Conservation (phyloP, 1,140 invertebrate genomes). For the Drosophila sproati region DNA sequence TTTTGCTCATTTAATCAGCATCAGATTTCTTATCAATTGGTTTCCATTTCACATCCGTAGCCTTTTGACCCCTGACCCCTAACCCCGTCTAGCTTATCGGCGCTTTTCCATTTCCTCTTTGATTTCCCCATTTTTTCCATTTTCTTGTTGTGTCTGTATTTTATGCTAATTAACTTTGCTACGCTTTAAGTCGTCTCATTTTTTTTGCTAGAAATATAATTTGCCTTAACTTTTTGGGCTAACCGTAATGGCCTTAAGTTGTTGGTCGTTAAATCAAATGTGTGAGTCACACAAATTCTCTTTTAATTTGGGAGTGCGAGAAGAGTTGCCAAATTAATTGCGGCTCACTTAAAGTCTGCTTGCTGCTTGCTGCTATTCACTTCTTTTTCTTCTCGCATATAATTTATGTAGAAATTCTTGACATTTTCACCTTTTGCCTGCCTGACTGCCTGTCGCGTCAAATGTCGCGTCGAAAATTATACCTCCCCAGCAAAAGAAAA, state of each 20-base stretch:
- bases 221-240: slow-evolving; percentile 1
- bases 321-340: slow-evolving; percentile 33
- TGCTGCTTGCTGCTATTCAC: not conserved
- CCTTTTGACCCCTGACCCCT: slow-evolving; percentile 15
- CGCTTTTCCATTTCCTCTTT: slow-evolving; percentile 32
- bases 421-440: slow-evolving; percentile 24
- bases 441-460: slow-evolving; percentile 62
- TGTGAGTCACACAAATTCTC: not conserved
- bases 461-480: slow-evolving; percentile 83
- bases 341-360: not conserved
- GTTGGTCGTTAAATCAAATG: slow-evolving; percentile 1
- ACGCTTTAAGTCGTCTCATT: not conserved
- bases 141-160: slow-evolving; percentile 16
- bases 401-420: slow-evolving; percentile 41
- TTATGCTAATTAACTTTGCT: slow-evolving; percentile 47
- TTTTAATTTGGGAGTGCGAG: not conserved
- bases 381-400: slow-evolving; percentile 27
- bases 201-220: slow-evolving; percentile 29
- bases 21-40: slow-evolving; percentile 23
- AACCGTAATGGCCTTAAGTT: slow-evolving; percentile 19
- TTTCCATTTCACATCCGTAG: slow-evolving; percentile 26
- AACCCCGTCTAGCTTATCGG: not conserved
- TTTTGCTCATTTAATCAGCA: slow-evolving; percentile 6
- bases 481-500: slow-evolving; percentile 33
- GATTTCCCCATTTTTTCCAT: not conserved